A percentile compares a stretch with the other conserved stretches of the same genome.
Evolutionary conservation across 1,140 invertebrate genomes (phyloP).

Genomic region (Drosophila mojavensis): DNA sequence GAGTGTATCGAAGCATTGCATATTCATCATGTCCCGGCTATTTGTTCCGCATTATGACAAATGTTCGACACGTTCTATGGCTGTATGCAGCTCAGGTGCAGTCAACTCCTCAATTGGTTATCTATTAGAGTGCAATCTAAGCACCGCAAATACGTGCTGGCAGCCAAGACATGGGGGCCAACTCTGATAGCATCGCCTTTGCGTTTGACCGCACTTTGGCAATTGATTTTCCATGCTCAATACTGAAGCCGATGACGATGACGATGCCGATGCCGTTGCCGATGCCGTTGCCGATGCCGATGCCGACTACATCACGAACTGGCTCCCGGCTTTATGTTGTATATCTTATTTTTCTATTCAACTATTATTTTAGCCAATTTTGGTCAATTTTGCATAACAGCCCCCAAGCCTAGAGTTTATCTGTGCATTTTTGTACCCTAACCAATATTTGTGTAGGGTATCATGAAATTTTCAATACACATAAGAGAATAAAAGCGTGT

Average conservation of each 20-base stretch:
- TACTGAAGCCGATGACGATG: constrained; percentile 14
- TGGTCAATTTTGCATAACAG: constrained; percentile 59
- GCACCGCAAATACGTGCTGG: constrained; percentile 62
- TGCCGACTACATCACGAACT: constrained; percentile 60
- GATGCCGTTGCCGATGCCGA: constrained; percentile 24
- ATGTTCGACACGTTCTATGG: constrained; percentile 53
- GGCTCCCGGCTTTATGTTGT: constrained; percentile 54
- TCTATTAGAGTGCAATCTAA: constrained; percentile 67
- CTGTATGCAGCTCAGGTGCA: constrained; percentile 71
- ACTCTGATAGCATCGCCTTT: constrained; percentile 54
- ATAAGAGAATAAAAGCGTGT: too few species aligned
- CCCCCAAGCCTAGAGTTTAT: constrained; percentile 5
- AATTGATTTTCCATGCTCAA: constrained; percentile 58
- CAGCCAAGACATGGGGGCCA: constrained; percentile 27
- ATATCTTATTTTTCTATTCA: constrained; percentile 18
- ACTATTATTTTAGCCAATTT: constrained; percentile 64
- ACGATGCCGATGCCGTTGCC: constrained; percentile 9
- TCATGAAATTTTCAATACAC: not conserved
- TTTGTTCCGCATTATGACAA: constrained; percentile 77
- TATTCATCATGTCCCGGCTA: constrained; percentile 35
- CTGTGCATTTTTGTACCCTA: constrained; percentile 5
- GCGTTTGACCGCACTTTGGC: constrained; percentile 33
- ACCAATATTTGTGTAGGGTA: not conserved
- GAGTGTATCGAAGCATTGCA: constrained; percentile 20
- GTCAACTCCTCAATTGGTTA: constrained; percentile 49